phyloP scores from a whole-genome alignment of 2,888 invertebrate species.

The Oscheius sp. region DNA sequence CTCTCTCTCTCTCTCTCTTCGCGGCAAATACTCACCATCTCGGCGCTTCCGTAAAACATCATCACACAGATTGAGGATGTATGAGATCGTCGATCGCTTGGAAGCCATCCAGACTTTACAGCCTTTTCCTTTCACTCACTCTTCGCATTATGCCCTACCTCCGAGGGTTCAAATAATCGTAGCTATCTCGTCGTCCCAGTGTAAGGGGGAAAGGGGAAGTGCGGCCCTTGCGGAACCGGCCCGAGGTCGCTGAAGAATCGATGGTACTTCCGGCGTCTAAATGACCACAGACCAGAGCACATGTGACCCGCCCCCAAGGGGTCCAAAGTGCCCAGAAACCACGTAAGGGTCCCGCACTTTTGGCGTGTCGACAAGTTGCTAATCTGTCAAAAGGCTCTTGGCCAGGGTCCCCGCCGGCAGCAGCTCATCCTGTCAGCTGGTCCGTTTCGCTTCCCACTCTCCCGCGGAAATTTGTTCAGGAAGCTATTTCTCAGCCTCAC shows the following conservation, averaged over 20 bases:
- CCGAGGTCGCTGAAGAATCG: slow-evolving; percentile 33
- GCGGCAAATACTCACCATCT: no score
- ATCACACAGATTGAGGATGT: no score
- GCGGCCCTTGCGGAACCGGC: slow-evolving; percentile 31
- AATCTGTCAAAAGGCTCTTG: slow-evolving; percentile 13
- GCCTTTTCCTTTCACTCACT: no score
- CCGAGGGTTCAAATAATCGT: slow-evolving; percentile 13
- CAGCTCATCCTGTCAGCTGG: not conserved
- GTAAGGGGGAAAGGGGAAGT: slow-evolving; percentile 33
- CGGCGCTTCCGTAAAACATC: no score
- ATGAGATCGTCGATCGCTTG: slow-evolving; percentile 11
- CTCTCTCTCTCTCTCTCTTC: not conserved
- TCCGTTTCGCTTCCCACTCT: not conserved
- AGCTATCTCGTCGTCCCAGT: not conserved
- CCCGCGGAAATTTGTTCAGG: not conserved
- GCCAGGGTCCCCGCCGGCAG: not conserved
- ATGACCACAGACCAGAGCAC: slow-evolving; percentile 34
- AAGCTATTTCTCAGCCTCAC: not conserved
- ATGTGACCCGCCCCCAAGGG: slow-evolving; percentile 35
- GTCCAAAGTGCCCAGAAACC: slow-evolving; percentile 23
- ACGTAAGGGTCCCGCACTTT: slow-evolving; percentile 15
- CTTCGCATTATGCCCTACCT: not conserved
- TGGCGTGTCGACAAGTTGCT: not conserved
- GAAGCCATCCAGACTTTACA: no score
- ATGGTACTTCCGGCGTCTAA: slow-evolving; percentile 35